Conservation (phyloP, 2,113 vertebrate species). For the Orcinus orca region DNA sequence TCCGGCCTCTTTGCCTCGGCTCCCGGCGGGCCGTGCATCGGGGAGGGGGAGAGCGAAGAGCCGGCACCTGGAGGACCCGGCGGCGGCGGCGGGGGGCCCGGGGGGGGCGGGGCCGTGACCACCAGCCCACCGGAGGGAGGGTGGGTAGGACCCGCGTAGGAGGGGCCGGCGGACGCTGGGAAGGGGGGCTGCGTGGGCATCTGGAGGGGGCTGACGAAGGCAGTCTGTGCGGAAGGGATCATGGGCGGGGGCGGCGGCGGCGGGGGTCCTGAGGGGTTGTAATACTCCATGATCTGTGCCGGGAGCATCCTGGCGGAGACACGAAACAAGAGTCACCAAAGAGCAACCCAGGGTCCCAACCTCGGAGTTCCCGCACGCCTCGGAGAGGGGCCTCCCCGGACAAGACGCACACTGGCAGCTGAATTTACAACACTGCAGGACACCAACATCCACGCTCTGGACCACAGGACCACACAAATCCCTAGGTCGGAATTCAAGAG, state of each 20-base stretch:
- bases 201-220: slow-evolving; percentile 94
- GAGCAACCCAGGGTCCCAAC: neutral
- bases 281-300: slow-evolving; percentile 91
- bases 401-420: rapidly evolving
- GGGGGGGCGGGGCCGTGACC: slow-evolving; percentile 89
- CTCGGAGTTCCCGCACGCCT: neutral
- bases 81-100: slow-evolving; percentile 91
- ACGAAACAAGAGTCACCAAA: slow-evolving; percentile 26
- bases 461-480: neutral
- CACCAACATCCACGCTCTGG: too few relatives aligned
- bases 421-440: neutral
- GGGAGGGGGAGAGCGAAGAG: slow-evolving; percentile 85
- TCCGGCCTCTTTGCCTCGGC: slow-evolving; percentile 81
- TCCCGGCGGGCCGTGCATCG: slow-evolving; percentile 85
- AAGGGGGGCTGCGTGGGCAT: slow-evolving; percentile 84
- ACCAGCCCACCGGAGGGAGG: slow-evolving; percentile 85
- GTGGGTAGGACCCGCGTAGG: slow-evolving; percentile 84
- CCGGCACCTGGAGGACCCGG: slow-evolving; percentile 86
- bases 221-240: slow-evolving; percentile 96
- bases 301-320: slow-evolving; percentile 84
- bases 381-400: neutral
- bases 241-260: slow-evolving; percentile 90
- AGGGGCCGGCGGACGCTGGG: slow-evolving; percentile 77
- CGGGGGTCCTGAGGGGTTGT: slow-evolving; percentile 90
- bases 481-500: neutral